A percentile compares a stretch with the other conserved stretches of the same genome.
phyloP scores from a whole-genome alignment of 2,888 invertebrate species.

The Mylabris sibirica region DNA sequence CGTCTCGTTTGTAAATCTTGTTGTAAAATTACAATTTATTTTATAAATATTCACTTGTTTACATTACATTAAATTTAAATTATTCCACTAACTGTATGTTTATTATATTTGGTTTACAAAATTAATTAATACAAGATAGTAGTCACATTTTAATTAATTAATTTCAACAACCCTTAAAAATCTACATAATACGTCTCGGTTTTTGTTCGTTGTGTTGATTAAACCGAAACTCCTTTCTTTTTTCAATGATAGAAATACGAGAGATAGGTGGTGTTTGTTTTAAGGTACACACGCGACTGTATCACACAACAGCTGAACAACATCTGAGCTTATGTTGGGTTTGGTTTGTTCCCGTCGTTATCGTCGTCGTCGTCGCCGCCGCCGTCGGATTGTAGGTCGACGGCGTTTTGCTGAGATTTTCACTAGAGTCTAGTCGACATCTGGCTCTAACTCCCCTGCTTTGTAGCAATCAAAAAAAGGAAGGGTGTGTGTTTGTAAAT shows the following conservation, averaged over 20 bases:
- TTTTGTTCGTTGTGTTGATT: neutral
- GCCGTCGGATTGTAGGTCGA: constrained; percentile 5
- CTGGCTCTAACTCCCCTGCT: neutral
- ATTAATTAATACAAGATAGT: neutral
- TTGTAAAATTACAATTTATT: neutral
- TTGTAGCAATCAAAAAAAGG: neutral
- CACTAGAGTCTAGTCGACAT: neutral
- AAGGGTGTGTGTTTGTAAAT: neutral
- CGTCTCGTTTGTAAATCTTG: neutral
- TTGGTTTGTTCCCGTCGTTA: neutral
- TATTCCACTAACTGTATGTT: neutral
- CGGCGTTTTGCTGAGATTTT: neutral
- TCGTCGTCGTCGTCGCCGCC: neutral
- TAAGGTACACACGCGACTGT: constrained; percentile 18
- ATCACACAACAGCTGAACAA: constrained; percentile 24
- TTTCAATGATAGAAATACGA: neutral
- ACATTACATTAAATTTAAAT: constrained; percentile 12
- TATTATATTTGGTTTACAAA: constrained; percentile 8
- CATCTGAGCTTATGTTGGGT: constrained; percentile 25
- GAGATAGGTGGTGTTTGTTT: neutral
- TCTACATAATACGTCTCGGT: neutral
- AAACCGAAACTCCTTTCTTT: neutral
- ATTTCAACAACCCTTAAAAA: neutral
- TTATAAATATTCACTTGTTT: constrained; percentile 10
- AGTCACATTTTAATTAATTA: neutral